phyloP scores from a whole-genome alignment of 2,797 vertebrate genomes.

The Pteronotus mesoamericanus region DNA sequence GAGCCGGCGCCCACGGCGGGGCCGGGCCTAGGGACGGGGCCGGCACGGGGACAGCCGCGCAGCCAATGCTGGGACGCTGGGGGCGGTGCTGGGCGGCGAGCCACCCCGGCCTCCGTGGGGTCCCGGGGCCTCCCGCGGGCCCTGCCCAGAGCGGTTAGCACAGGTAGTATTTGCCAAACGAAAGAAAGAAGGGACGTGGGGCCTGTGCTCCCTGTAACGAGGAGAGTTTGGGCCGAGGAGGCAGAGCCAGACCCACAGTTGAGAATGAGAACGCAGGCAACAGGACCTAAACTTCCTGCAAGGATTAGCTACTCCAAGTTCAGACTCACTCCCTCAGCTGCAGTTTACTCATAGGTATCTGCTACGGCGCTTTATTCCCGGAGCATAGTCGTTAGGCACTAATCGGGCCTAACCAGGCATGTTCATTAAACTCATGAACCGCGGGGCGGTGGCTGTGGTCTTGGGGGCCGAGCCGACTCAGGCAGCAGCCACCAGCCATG shows the following conservation, averaged over 20 bases:
- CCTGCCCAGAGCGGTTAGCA: background rate
- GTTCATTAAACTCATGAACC: background rate
- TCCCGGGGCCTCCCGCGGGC: no score
- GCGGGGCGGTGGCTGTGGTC: background rate
- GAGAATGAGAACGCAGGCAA: no score
- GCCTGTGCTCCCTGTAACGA: background rate
- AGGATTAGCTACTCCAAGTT: background rate
- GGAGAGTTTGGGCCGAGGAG: background rate
- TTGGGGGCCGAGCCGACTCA: background rate
- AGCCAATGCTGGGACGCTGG: background rate
- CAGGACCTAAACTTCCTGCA: background rate
- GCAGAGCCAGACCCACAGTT: no score
- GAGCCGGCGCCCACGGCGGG: no score
- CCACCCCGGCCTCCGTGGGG: background rate
- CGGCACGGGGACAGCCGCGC: no score
- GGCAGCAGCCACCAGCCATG: background rate
- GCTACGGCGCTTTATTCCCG: background rate
- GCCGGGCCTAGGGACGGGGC: background rate
- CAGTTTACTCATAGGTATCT: background rate
- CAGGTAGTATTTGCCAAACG: background rate
- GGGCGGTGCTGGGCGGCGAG: background rate
- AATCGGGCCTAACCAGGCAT: background rate
- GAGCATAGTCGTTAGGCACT: background rate
- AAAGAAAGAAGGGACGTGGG: rapidly evolving
- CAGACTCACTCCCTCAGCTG: background rate